Evolutionary conservation across 1,140 invertebrate species (phyloP), one percentile per base, ranked within the genome.

Genomic region (Drosophila lowei): DNA sequence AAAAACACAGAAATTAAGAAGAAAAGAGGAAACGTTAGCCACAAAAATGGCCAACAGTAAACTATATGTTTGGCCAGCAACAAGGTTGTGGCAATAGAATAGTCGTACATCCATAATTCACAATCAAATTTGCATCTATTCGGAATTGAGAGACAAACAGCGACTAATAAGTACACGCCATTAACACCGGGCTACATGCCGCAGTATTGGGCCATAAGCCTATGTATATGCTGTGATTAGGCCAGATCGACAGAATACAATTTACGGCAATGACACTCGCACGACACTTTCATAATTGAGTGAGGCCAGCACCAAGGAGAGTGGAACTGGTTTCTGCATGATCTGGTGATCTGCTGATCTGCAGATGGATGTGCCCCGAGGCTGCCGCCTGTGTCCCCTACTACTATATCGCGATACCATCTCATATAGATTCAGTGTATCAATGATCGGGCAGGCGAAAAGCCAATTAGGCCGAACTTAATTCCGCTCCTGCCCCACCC

Each of bases 271-370:
- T 60, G 72, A 70, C 77, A 74, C 77, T 66, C 43, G 65, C 58
- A 63, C 70, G 70, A 65, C 74, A 88, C 77, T 88, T 77, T 79
- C 66, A 86, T 86, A 86, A 86, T 86, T 86, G 68, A 78, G 73
- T 61, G 70, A 50, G 75, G 67, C 70, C 56, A 1, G 18, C 18
- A 18, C 0, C 18, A 46, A 46, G 46, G 49, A 23, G 63, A 63
- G 42, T 38, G 30, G 62, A 83, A 84, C 80, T 59, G 60, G 71
- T 84, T 75, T 34, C 21, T 34, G 2, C 3, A 9, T 34, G 3
- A 11, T 34, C 8, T 9, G 3, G 3, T 11, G 9, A 9, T 11
- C 1, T 11, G 30, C 70, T 66, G 56, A 79, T 66, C 46, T 48
- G 49, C 67, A 53, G 81, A 84, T 84, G 70, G 77, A 84, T 86